Evolutionary conservation across 1,140 invertebrate genomes (phyloP), one percentile per base, ranked within the genome.

Genomic region (Bombus waltoni): DNA sequence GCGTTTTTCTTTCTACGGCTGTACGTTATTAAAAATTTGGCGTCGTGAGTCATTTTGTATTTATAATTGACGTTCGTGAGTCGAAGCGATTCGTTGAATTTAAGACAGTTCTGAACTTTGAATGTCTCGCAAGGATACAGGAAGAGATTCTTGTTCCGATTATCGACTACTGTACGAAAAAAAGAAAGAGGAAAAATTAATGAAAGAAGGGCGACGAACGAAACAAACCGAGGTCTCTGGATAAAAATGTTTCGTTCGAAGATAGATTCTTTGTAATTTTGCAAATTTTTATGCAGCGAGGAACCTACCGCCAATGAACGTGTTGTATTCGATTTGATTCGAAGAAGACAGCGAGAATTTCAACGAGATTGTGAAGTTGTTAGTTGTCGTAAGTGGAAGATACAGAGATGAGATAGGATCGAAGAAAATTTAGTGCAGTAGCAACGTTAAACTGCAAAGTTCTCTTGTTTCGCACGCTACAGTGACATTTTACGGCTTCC

Each of bases 391-490:
- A 35, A 42, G 15, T 28, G 6, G 15, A 53, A 66, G 13, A 73
- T n/a, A 73, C 28, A 15, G 28, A 22, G 40, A 72, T 1, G 40
- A n/a, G 66, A 72, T 42, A 44, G 5, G 44, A 72, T 38, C n/a
- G 25, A 13, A 57, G 10, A 4, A 38, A 82, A 74, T 73, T 38
- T 79, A 70, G 13, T 28, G 15, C 22, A 57, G 53, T 28, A n/a
- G 35, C 38, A 25, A 76, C 35, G n/a, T 11, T 38, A 76, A 76
- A 38, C 47, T 28, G 74, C 35, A 76, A 76, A 76, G 74, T 76
- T 76, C 74, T 76, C 47, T 10, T 10, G 74, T 38, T 76, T 76
- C 74, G 53, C 74, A 76, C 74, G 74, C 22, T 76, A 35, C 2
- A 28, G 74, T 76, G 53, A 76, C 53, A 57, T 38, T 75, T 53